phyloP scores from a whole-genome alignment of 2,888 invertebrate species.

The Trilocha varians region DNA sequence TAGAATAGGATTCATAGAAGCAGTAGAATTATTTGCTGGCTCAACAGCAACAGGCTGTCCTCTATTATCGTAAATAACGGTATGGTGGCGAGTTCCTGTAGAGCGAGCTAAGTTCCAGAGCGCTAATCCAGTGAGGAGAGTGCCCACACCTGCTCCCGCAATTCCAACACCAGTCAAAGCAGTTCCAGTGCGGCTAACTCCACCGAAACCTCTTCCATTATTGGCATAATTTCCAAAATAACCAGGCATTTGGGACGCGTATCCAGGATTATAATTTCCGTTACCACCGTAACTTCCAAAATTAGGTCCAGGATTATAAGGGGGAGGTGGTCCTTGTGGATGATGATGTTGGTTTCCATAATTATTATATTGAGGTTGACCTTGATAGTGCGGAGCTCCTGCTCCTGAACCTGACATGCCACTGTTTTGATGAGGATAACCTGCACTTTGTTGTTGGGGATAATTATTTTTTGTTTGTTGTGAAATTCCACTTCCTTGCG shows the following conservation, averaged over 20 bases:
- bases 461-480: conserved; percentile 20
- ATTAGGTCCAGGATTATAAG: conserved; percentile 35
- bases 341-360: conserved; percentile 41
- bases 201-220: conserved; percentile 36
- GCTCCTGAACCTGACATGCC: conserved; percentile 27
- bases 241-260: conserved; percentile 49
- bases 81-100: conserved; percentile 52
- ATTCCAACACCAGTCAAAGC: conserved; percentile 56
- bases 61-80: conserved; percentile 63
- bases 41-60: conserved; percentile 61
- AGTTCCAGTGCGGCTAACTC: conserved; percentile 45
- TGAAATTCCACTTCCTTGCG: conserved; percentile 24
- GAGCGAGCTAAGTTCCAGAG: conserved; percentile 67
- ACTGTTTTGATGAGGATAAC: conserved; percentile 24
- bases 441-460: conserved; percentile 23
- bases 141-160: conserved; percentile 63
- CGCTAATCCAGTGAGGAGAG: conserved; percentile 62
- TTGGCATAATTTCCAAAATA: conserved; percentile 55
- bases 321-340: conserved; percentile 47
- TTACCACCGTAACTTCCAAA: conserved; percentile 30
- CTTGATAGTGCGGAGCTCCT: conserved; percentile 39
- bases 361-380: conserved; percentile 21
- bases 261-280: conserved; percentile 35
- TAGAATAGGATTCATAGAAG: conserved; percentile 47
- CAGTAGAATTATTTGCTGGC: conserved; percentile 40